Percentiles rank a stretch among this genome's conserved stretches.
phyloP scores from a whole-genome alignment of 2,113 vertebrate genomes.

The Colossoma macropomum region DNA sequence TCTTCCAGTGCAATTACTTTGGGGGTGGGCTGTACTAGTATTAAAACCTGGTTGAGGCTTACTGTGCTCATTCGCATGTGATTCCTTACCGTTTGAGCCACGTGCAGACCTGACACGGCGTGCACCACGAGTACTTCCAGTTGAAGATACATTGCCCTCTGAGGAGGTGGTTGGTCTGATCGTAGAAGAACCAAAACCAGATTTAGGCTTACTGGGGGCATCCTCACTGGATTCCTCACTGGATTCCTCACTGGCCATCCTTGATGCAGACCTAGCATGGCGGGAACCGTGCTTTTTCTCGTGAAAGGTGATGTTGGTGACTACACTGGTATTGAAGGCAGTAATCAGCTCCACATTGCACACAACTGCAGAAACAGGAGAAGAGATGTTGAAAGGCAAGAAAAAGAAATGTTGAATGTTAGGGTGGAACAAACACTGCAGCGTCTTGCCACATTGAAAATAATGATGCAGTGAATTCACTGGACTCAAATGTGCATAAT shows the following conservation, averaged over 20 bases:
- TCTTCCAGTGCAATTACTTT: background rate
- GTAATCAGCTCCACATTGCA: constrained; percentile 39
- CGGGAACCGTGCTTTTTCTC: no score
- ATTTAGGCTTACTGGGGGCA: background rate
- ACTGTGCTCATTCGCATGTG: background rate
- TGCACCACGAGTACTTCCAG: background rate
- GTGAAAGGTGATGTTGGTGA: background rate
- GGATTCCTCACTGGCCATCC: background rate
- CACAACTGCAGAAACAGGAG: constrained; percentile 36
- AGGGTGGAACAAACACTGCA: background rate
- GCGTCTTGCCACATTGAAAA: background rate
- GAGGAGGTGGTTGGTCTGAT: background rate
- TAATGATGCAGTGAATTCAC: no score
- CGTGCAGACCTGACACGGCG: background rate
- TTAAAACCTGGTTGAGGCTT: background rate
- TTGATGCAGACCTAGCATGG: background rate
- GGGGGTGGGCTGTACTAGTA: background rate
- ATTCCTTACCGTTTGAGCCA: no score
- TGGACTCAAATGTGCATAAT: background rate
- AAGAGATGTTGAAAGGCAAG: background rate
- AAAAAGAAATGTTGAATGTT: background rate
- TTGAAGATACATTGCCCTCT: background rate
- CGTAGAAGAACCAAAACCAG: background rate
- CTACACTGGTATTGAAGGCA: constrained; percentile 40
- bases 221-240: constrained; percentile 22